Base-by-base conservation (phyloP, 2,888 invertebrate genomes). In the Synergus japonicus region DNA sequence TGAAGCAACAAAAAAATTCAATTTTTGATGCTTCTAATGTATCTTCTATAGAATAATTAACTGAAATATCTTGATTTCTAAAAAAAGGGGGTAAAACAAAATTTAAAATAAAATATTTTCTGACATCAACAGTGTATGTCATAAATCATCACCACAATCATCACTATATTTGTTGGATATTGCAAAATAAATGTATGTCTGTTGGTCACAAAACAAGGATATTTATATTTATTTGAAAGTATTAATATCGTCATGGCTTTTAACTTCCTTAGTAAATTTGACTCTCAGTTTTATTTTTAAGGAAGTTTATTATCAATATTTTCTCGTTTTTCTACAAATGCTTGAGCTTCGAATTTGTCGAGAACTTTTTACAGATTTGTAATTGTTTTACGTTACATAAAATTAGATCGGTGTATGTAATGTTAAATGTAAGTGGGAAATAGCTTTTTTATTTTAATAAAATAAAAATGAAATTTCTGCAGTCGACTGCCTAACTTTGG, bases 361-460 rank as follows among this genome's bases (percentile, higher is more conserved):
- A 41, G 12, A 29, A 41, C 29, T 54, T 15, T 54, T 41, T 73
- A 49, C 73, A 73, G 37, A 18, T 37, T 0, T 37, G 37, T 69
- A 29, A 73, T 54, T 46, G 73, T 54, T 73, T 73, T 58, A 41
- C n/a, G 37, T 58, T 54, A 58, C 73, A 37, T 10, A 73, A 73
- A 41, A 66, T 66, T 43, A 66, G 43, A 66, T 73, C 10, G 29
- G 29, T 49, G 37, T 54, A 73, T 41, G 54, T 73, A 41, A 37
- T 73, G 73, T 73, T 58, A 73, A 73, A 10, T 54, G n/a, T 73
- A 73, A 69, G 29, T 29, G 69, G 29, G 15, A 69, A 69, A 69
- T 69, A 29, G 44, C 29, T 69, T 67, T 67, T 67, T 67, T 13
- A 64, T 65, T 44, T 18, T 46, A 8, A 49, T 13, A 69, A 44